Conservation (phyloP, 2,113 vertebrate genomes). For the Malaclemys terrapin region DNA sequence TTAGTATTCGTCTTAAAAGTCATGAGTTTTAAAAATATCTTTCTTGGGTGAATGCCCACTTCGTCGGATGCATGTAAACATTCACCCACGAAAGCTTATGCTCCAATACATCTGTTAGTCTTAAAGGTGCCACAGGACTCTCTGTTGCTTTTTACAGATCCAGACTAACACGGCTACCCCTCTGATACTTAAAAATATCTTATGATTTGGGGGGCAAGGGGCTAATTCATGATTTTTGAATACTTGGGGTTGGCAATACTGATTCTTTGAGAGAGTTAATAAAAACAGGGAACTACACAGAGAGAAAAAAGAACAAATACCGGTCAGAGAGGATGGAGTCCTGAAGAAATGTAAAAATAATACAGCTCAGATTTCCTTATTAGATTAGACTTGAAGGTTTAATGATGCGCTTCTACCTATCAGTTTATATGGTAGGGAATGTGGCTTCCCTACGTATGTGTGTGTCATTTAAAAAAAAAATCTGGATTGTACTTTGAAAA, state of each 20-base stretch:
- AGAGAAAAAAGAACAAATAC: neutral
- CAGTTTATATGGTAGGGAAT: neutral
- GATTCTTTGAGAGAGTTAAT: neutral
- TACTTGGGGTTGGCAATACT: neutral
- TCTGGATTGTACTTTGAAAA: neutral
- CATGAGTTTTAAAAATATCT: neutral
- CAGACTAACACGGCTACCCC: no score
- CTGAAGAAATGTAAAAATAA: neutral
- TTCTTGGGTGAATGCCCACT: no score
- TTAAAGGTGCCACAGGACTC: no score
- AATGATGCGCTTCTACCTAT: neutral
- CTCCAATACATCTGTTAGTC: no score
- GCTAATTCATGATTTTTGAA: neutral
- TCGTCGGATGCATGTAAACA: no score
- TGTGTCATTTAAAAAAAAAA: neutral
- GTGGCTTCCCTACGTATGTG: no score
- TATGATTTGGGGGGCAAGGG: fast-evolving
- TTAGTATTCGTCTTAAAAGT: neutral
- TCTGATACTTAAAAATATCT: neutral
- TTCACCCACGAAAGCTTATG: no score
- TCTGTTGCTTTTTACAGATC: no score
- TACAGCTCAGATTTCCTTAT: neutral
- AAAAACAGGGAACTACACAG: neutral
- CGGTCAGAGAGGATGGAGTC: fast-evolving
- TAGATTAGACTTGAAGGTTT: neutral